Percentiles rank a stretch among this genome's conserved stretches.
phyloP scores from a whole-genome alignment of 2,113 vertebrate species.

The Hepsetus odoe region DNA sequence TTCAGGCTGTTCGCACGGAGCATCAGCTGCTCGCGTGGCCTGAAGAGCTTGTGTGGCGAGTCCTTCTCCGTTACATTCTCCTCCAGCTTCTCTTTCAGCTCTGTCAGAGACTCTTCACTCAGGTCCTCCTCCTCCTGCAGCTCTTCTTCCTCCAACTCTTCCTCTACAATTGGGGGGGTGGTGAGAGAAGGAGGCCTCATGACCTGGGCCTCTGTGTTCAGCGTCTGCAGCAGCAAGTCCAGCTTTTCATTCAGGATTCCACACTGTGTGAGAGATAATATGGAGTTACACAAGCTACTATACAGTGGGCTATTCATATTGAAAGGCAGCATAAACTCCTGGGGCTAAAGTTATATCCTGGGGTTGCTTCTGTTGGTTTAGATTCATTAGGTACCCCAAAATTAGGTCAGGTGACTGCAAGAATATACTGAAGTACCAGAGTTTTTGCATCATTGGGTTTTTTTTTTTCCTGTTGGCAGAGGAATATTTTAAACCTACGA shows the following conservation, averaged over 20 bases:
- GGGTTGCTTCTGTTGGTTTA: no score
- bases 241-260: slow-evolving; percentile 93
- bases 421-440: no score
- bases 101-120: slow-evolving; percentile 89
- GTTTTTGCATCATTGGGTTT: no score
- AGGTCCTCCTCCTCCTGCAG: slow-evolving; percentile 72
- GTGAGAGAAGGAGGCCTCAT: slow-evolving; percentile 68
- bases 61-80: slow-evolving; percentile 81
- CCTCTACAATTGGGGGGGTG: slow-evolving; percentile 84
- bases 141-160: slow-evolving; percentile 79
- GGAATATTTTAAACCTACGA: no score
- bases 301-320: no score
- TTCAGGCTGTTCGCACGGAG: slow-evolving; percentile 95
- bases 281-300: background rate
- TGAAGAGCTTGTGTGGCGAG: slow-evolving; percentile 79
- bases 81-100: slow-evolving; percentile 83
- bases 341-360: no score
- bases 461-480: no score
- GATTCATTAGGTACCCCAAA: no score
- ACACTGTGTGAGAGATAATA: slow-evolving; percentile 75
- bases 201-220: slow-evolving; percentile 82
- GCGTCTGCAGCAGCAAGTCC: slow-evolving; percentile 88
- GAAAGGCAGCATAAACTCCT: no score
- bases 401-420: no score
- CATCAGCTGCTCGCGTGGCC: slow-evolving; percentile 88